Conservation (phyloP, 2,113 vertebrate species). For the Nanorana parkeri region DNA sequence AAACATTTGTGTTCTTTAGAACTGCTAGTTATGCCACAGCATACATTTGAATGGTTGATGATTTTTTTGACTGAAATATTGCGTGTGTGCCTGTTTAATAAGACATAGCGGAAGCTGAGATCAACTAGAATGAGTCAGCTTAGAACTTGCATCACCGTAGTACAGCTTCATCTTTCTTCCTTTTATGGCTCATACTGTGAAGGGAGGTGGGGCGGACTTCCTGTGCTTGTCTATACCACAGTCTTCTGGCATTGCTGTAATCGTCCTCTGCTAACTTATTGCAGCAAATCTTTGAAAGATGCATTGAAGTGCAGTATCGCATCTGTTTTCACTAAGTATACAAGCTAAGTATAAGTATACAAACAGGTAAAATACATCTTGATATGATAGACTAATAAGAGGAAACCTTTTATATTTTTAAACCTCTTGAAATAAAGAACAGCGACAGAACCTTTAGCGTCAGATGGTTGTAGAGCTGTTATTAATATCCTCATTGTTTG, state of each 20-base stretch:
- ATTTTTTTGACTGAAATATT: not conserved
- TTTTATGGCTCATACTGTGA: constrained; percentile 6
- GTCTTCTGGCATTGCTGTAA: not conserved
- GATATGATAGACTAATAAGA: no score
- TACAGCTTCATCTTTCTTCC: constrained; percentile 6
- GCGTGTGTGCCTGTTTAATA: not conserved
- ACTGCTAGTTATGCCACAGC: not conserved
- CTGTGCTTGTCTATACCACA: not conserved
- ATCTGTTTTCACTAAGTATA: not conserved
- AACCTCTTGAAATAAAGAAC: no score
- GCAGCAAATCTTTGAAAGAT: no score
- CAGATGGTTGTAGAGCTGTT: no score
- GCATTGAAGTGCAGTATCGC: not conserved
- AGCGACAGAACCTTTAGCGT: no score
- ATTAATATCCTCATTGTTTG: no score
- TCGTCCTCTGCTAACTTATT: not conserved
- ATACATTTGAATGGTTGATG: no score
- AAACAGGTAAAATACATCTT: no score
- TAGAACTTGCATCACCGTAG: not conserved
- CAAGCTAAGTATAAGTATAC: not conserved
- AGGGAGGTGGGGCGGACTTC: not conserved
- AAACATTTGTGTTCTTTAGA: no score
- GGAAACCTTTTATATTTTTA: no score
- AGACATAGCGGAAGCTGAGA: not conserved
- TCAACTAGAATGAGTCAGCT: constrained; percentile 6